Evolutionary conservation across 2,888 invertebrate species (phyloP).

Genomic region (Zhengitettix transpicula): DNA sequence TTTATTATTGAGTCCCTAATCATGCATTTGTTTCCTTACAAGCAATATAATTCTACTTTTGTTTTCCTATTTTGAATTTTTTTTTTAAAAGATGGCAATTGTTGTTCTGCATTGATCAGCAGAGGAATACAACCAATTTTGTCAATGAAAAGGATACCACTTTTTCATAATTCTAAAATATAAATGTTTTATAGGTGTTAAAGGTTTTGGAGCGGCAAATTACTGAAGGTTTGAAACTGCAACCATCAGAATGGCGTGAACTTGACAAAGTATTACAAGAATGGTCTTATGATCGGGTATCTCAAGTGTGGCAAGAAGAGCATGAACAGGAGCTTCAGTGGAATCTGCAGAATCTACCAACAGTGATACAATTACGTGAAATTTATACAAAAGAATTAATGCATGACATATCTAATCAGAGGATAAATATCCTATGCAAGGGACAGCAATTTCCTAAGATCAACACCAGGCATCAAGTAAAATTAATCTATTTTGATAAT

Average conservation of each 20-base stretch:
- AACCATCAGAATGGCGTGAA: slow-evolving; percentile 3
- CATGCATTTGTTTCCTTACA: too few relatives aligned
- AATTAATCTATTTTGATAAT: too few relatives aligned
- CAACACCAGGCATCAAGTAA: slow-evolving; percentile 5
- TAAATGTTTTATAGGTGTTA: slow-evolving; percentile 3
- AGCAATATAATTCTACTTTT: too few relatives aligned
- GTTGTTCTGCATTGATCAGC: too few relatives aligned
- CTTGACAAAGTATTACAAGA: slow-evolving; percentile 3
- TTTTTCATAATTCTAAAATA: background rate
- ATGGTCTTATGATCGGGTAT: slow-evolving; percentile 3
- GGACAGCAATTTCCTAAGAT: slow-evolving; percentile 7
- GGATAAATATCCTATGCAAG: slow-evolving; percentile 3
- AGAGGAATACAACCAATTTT: too few relatives aligned
- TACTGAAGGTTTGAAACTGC: background rate
- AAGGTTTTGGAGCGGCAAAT: slow-evolving; percentile 9
- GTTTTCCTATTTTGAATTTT: too few relatives aligned
- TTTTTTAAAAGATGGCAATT: too few relatives aligned
- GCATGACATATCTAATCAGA: slow-evolving; percentile 4
- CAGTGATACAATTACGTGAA: slow-evolving; percentile 6
- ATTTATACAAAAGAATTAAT: background rate
- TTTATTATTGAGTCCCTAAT: too few relatives aligned
- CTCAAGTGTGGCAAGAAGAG: slow-evolving; percentile 7
- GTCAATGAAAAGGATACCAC: background rate
- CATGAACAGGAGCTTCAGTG: slow-evolving; percentile 3
- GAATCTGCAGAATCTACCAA: slow-evolving; percentile 1